Evolutionary conservation across 1,140 invertebrate genomes (phyloP), one percentile per base, ranked within the genome.

Genomic region (Drosophila paulistorum): DNA sequence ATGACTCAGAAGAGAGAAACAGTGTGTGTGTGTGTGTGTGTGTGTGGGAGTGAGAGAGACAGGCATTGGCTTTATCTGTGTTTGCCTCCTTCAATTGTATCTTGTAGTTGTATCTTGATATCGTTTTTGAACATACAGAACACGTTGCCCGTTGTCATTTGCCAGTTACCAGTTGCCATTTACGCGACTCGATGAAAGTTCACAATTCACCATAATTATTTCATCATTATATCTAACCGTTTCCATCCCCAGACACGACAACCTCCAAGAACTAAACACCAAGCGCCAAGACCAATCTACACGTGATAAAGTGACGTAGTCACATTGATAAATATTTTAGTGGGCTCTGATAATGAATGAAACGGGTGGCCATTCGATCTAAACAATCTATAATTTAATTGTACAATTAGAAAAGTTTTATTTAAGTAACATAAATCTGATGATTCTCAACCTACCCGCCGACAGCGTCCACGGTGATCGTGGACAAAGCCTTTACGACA

Each of bases 401-500:
- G 20, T 26, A 72, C 20, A 60, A 17, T 55, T 37, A 37, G 35
- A 17, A 11, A 48, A 17, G 3, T 7, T 30, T 30, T 30, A 7
- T 30, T 30, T 30, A 30, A 6, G 6, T 30, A 3, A 30, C 30
- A 11, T 10, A 2, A 69, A 83, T 35, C 81, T 79, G 55, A 14
- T 42, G 35, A 30, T 30, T 30, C 35, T 48, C 10, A 37, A 81
- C 83, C 82, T 41, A 90, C 87, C 37, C 79, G 57, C 4, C 87
- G 74, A 23, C 87, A 90, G 7, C 87, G 87, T 6, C 79, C 72
- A n/a, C 75, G 78, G 59, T 90, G 87, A 69, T 90, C 87, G 14
- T 60, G 45, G 7, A 77, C 79, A 41, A 35, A 89, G 10, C 84
- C 84, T n/a, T 23, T 75, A 0, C 57, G 77, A 11, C 87, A 90